Conservation (phyloP, 37 sponge, comb jelly and placozoan genomes). For the Axinella damicornis region DNA sequence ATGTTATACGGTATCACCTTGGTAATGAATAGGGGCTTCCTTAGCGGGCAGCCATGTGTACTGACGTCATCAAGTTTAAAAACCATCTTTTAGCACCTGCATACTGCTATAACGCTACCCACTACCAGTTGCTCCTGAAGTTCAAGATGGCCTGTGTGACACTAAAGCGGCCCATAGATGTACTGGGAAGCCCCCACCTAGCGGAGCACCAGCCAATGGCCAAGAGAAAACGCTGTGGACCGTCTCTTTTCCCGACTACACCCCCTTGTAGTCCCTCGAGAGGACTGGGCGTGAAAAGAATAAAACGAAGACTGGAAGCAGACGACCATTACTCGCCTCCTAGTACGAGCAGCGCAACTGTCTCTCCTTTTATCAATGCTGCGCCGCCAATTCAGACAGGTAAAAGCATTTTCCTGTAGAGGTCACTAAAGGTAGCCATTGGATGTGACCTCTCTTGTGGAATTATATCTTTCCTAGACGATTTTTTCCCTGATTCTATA, state of each 20-base stretch:
- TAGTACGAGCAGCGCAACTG: not conserved
- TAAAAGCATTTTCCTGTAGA: not conserved
- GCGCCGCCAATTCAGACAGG: conserved; percentile 51
- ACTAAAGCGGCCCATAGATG: conserved; percentile 85
- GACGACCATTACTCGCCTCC: conserved; percentile 52
- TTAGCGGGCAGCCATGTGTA: no score
- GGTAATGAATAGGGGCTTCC: no score
- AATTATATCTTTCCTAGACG: no score
- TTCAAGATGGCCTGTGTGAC: conserved; percentile 89
- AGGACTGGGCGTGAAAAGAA: conserved; percentile 42
- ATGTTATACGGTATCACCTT: no score
- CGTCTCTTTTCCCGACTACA: conserved; percentile 60
- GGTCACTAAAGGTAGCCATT: no score
- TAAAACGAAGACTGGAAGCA: conserved; percentile 68
- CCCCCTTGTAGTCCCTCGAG: conserved; percentile 50
- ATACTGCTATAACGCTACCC: no score
- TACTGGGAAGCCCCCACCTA: conserved; percentile 77
- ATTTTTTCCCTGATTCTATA: no score
- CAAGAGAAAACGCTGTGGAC: conserved; percentile 82
- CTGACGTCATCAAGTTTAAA: no score
- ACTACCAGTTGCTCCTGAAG: no score
- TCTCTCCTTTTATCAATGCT: conserved; percentile 67
- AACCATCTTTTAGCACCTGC: no score
- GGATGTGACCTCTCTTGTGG: no score
- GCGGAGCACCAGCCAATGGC: conserved; percentile 68